Percentiles rank a stretch among this genome's conserved stretches.
These are phyloP conservation scores for Deroplatys truncata DNA, from an alignment of 2,888 invertebrate genomes.

Conservation along the genomic window DNA sequence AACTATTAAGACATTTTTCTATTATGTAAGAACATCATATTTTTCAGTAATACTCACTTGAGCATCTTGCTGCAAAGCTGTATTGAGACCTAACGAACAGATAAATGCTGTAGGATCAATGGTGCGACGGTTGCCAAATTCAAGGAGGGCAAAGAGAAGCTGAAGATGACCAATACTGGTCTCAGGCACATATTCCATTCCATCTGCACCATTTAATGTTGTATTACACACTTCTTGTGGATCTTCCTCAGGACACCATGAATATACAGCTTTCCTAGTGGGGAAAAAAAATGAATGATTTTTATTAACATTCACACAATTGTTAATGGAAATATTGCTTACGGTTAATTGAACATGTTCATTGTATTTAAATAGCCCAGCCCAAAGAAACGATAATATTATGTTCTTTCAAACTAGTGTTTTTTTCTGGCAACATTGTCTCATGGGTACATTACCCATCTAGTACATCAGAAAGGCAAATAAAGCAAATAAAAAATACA, in stretches of 20 bases:
- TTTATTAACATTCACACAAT: too few species aligned
- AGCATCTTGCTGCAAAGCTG: conserved; percentile 59
- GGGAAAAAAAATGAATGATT: not conserved
- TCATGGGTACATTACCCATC: too few species aligned
- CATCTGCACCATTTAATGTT: conserved; percentile 29
- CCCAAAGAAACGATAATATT: too few species aligned
- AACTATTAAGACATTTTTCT: too few species aligned
- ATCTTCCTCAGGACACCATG: conserved; percentile 51
- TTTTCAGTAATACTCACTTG: not conserved
- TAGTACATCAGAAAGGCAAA: too few species aligned
- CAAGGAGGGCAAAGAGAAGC: conserved; percentile 56
- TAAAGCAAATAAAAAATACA: too few species aligned
- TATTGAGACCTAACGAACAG: conserved; percentile 52
- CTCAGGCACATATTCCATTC: conserved; percentile 39
- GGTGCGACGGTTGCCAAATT: conserved; percentile 50
- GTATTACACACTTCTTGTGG: conserved; percentile 41
- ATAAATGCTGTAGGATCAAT: conserved; percentile 57
- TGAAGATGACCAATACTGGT: conserved; percentile 54
- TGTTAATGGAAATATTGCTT: too few species aligned
- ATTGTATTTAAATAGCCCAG: too few species aligned
- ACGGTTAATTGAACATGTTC: too few species aligned
- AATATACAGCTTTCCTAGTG: conserved; percentile 51
- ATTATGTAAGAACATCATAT: not conserved
- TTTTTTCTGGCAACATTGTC: too few species aligned
- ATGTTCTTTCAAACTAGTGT: too few species aligned